phyloP scores from a whole-genome alignment of 2,113 vertebrate species.

The Dasyornis broadbenti region DNA sequence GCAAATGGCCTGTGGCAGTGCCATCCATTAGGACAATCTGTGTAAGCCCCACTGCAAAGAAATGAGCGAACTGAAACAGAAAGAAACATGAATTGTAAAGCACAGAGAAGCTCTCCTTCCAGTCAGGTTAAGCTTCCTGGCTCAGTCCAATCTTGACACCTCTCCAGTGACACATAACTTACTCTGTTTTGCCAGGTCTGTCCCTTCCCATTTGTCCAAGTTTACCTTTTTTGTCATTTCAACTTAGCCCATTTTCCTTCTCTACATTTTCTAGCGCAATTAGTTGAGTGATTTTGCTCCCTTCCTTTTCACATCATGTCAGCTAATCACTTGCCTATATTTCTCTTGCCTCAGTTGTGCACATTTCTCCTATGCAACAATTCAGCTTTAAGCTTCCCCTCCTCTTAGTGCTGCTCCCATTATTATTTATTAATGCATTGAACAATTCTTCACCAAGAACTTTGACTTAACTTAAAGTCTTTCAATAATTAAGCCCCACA shows the following conservation, averaged over 20 bases:
- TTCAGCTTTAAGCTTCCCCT: background rate
- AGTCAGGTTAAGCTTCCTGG: background rate
- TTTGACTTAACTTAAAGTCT: conserved; percentile 14
- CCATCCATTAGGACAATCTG: background rate
- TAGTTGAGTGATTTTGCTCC: background rate
- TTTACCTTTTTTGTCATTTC: conserved; percentile 11
- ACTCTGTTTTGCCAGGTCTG: background rate
- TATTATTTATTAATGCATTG: conserved; percentile 41
- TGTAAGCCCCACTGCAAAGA: background rate
- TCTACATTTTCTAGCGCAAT: background rate
- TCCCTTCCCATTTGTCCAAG: conserved; percentile 19
- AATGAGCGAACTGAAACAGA: background rate
- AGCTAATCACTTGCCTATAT: background rate
- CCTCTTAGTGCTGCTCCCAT: background rate
- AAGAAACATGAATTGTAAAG: background rate
- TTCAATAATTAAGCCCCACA: conserved; percentile 25
- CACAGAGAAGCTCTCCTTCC: background rate
- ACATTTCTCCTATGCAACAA: background rate
- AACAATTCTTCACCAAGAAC: background rate
- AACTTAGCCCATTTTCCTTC: background rate
- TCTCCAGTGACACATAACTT: background rate
- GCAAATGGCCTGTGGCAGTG: background rate
- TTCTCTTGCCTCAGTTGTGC: background rate
- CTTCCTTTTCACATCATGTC: background rate
- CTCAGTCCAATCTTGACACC: background rate